Evolutionary conservation across 2,113 vertebrate genomes (phyloP), one percentile per base, ranked within the genome.

Genomic region (Campylomormyrus tamandua): DNA sequence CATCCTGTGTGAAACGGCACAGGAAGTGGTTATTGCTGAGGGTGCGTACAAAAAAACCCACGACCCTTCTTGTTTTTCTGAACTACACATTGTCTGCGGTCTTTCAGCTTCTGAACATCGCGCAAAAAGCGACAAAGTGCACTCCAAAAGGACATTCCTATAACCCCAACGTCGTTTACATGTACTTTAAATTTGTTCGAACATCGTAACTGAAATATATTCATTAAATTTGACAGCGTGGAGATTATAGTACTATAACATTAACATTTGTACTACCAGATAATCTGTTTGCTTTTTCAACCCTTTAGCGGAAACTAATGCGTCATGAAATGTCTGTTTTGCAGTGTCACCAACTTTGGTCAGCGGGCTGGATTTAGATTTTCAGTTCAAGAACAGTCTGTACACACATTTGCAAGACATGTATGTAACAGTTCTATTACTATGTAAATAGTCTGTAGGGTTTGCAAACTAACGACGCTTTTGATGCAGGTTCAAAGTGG

Each of bases 1-100:
- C 74, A 42, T 80, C 74, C 74, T 80, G 74, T 42, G 74, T 80
- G 74, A 80, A 80, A 80, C 74, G 74, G 74, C 74, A 19, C 74
- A 80, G 74, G 74, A 80, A 80, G 74, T 80, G 74, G 35, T 80
- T 80, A 42, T 42, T 80, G 35, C 35, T 80, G 74, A 80, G 31
- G 74, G 6, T 19, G 35, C 11, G 2, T 42, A 42, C 35, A 70
- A 70, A 66, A 66, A 70, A 11, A 31, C 27, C 10, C n/a, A 70
- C 62, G 6, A 80, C 74, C 35, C 31, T 17, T 80, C 3, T 27
- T 42, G 13, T 80, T 42, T 80, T 42, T 80, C 74, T 3, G 35
- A 80, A 42, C 1, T 35, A 42, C n/a, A 39, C 5, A 15, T 19
- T 42, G n/a, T 39, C n/a, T 66, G 62, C 11, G n/a, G 62, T 70